Evolutionary conservation across 2,888 invertebrate genomes (phyloP).

Genomic region (Muschampia plurimacula): DNA sequence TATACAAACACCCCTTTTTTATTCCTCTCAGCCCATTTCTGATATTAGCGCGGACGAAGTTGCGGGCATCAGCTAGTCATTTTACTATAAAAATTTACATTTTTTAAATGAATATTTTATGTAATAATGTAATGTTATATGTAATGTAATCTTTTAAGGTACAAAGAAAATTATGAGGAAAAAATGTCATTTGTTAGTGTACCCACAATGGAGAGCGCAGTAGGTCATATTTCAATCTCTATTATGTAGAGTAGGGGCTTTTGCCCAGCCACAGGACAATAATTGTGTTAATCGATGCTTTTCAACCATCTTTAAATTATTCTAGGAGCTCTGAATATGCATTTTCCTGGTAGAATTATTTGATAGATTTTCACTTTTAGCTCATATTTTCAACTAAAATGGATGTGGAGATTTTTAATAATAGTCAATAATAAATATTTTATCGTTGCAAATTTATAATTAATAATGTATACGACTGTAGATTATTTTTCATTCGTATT

Average conservation of each 20-base stretch:
- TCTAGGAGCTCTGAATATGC: constrained; percentile 22
- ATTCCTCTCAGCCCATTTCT: too few relatives aligned
- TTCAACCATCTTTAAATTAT: constrained; percentile 30
- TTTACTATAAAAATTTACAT: neutral
- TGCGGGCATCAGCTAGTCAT: too few relatives aligned
- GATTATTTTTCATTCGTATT: too few relatives aligned
- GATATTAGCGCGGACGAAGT: too few relatives aligned
- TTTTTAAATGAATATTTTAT: constrained; percentile 4
- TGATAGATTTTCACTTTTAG: neutral
- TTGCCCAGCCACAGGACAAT: constrained; percentile 37
- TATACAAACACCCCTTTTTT: too few relatives aligned
- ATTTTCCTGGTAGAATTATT: constrained; percentile 13
- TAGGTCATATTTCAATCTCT: constrained; percentile 38
- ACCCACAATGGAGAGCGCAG: constrained; percentile 26
- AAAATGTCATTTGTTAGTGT: constrained; percentile 32
- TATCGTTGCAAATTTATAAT: too few relatives aligned
- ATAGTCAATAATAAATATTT: too few relatives aligned
- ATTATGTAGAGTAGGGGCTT: constrained; percentile 36
- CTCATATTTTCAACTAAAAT: too few relatives aligned
- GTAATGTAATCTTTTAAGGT: constrained; percentile 1
- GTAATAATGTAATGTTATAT: too few relatives aligned
- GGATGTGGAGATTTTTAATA: too few relatives aligned
- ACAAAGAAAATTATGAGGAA: constrained; percentile 10
- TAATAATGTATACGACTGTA: too few relatives aligned
- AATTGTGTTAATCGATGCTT: constrained; percentile 34